Conservation (phyloP, 1,140 invertebrate species). For the Dendroctonus ponderosae region DNA sequence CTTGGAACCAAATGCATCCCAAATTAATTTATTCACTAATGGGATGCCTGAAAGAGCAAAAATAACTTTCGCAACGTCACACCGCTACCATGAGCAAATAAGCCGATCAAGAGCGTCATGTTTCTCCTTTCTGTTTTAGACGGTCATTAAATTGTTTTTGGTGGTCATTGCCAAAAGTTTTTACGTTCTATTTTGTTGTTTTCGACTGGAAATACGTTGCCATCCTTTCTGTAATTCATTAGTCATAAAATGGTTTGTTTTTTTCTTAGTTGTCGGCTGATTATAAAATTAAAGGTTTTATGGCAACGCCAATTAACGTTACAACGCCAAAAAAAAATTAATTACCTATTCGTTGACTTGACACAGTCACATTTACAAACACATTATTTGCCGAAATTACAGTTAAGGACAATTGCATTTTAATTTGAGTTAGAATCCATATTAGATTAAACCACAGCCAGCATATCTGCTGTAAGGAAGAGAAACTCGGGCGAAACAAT, state of each 20-base stretch:
- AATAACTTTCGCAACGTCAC: conserved; percentile 7
- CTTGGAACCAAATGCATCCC: conserved; percentile 1
- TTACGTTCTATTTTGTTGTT: conserved; percentile 12
- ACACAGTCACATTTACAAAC: too few relatives aligned
- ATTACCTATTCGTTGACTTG: too few relatives aligned
- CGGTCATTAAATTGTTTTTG: conserved; percentile 6
- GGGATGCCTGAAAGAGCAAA: conserved; percentile 2
- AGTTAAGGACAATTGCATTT: too few relatives aligned
- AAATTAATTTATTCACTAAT: conserved; percentile 8
- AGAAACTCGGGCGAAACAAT: too few relatives aligned
- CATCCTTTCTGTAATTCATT: too few relatives aligned
- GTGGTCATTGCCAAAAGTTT: conserved; percentile 5
- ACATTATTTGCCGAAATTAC: too few relatives aligned
- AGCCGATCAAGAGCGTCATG: conserved; percentile 6
- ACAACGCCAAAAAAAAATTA: too few relatives aligned
- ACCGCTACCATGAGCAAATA: conserved; percentile 1
- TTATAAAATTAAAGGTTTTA: neutral
- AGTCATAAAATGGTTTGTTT: conserved; percentile 4
- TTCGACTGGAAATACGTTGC: conserved; percentile 1
- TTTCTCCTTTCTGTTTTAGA: conserved; percentile 1
- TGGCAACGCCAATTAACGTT: too few relatives aligned
- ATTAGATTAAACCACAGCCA: too few relatives aligned
- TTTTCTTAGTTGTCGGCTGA: neutral
- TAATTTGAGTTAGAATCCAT: too few relatives aligned
- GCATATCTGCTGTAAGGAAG: too few relatives aligned